phyloP scores from a whole-genome alignment of 2,113 vertebrate species.

The Hemichromis elongatus region DNA sequence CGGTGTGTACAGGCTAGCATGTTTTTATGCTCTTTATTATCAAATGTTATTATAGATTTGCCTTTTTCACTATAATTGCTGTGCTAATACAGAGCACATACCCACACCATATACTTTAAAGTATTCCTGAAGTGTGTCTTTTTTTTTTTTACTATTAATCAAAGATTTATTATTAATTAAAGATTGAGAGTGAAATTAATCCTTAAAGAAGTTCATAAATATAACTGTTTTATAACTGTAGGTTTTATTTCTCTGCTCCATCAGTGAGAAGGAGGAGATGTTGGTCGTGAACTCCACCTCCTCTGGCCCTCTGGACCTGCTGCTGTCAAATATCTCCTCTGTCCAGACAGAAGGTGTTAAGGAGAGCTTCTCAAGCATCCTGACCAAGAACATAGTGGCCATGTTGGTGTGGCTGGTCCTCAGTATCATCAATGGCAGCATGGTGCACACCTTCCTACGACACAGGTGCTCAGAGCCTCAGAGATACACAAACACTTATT shows the following conservation, averaged over 20 bases:
- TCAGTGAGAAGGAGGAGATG: not conserved
- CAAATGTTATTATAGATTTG: not conserved
- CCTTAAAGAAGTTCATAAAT: rapidly evolving
- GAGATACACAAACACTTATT: not conserved
- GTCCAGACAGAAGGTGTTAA: not conserved
- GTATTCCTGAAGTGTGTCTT: not conserved
- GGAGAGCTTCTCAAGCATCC: constrained; percentile 66
- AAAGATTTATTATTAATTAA: not conserved
- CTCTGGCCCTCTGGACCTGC: not conserved
- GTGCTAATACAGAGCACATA: not conserved
- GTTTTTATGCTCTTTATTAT: not conserved
- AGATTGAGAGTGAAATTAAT: not conserved
- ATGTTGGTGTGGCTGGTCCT: constrained; percentile 75
- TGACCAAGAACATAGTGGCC: constrained; percentile 73
- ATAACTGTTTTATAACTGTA: not conserved
- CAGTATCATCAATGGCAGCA: constrained; percentile 70
- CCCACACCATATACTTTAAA: rapidly evolving
- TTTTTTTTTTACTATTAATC: not conserved
- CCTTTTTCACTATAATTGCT: not conserved
- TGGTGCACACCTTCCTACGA: constrained; percentile 72
- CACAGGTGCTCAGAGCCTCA: constrained; percentile 45
- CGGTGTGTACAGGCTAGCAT: not conserved
- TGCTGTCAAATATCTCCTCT: constrained; percentile 31
- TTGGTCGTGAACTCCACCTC: constrained; percentile 44
- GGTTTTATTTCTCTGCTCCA: not conserved